phyloP scores from a whole-genome alignment of 1,140 invertebrate species.

The Contarinia nasturtii region DNA sequence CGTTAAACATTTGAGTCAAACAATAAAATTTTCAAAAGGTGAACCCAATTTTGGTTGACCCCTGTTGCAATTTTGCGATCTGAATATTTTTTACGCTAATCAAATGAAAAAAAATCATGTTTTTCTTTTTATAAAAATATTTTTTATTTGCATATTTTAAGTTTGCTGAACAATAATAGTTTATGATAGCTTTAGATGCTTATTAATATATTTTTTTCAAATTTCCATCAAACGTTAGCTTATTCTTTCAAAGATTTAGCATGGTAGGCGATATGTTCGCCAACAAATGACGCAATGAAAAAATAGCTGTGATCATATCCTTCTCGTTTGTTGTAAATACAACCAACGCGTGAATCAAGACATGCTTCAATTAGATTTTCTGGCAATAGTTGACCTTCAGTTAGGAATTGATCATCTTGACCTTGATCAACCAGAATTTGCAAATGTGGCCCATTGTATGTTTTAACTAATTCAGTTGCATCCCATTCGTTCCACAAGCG shows the following conservation, averaged over 20 bases:
- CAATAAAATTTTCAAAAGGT: too few species aligned
- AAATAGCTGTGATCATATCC: slow-evolving; percentile 95
- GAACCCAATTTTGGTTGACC: too few species aligned
- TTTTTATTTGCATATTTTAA: too few species aligned
- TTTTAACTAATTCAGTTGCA: slow-evolving; percentile 62
- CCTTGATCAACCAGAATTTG: slow-evolving; percentile 86
- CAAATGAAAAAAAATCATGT: too few species aligned
- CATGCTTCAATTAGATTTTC: slow-evolving; percentile 60
- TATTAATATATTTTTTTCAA: too few species aligned
- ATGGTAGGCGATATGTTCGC: slow-evolving; percentile 85
- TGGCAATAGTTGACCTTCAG: slow-evolving; percentile 59
- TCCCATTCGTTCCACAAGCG: slow-evolving; percentile 72
- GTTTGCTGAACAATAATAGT: too few species aligned
- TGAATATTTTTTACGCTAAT: too few species aligned
- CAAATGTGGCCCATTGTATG: slow-evolving; percentile 67
- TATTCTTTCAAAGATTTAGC: slow-evolving; percentile 37
- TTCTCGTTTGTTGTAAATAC: slow-evolving; percentile 59
- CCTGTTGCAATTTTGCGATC: too few species aligned
- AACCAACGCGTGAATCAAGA: slow-evolving; percentile 45
- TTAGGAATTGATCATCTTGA: slow-evolving; percentile 63
- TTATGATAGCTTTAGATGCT: too few species aligned
- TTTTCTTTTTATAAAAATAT: too few species aligned
- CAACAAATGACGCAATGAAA: slow-evolving; percentile 84
- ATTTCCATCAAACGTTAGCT: too few species aligned
- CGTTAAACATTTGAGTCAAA: too few species aligned